Evolutionary conservation across 2,113 vertebrate genomes (phyloP).

Genomic region (Aplodontia rufa): DNA sequence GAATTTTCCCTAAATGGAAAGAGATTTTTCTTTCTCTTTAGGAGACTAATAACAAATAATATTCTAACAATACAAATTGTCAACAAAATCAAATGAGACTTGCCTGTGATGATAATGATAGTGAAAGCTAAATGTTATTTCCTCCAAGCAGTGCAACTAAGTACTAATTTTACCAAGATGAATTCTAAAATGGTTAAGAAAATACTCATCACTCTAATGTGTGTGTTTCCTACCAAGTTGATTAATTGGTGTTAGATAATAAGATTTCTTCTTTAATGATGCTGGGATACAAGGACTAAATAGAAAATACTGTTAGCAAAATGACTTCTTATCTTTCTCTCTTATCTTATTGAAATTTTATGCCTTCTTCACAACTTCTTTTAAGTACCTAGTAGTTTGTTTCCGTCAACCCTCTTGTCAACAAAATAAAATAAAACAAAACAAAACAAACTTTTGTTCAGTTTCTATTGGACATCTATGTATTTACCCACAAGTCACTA

Average conservation of each 20-base stretch:
- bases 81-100: constrained; percentile 28
- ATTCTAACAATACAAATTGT: constrained; percentile 48
- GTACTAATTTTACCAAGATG: constrained; percentile 49
- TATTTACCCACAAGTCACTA: not conserved
- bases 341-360: constrained; percentile 2
- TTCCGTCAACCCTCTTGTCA: not conserved
- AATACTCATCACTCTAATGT: constrained; percentile 22
- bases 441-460: not conserved
- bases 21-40: not conserved
- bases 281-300: not conserved
- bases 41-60: not conserved
- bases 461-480: not conserved
- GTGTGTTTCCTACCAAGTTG: constrained; percentile 11
- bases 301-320: not conserved
- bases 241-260: constrained; percentile 34
- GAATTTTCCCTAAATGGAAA: not conserved
- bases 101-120: constrained; percentile 29
- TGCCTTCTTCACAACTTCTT: not conserved
- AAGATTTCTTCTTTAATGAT: not conserved
- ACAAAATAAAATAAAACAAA: too few relatives aligned
- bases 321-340: not conserved
- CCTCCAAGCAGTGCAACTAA: not conserved
- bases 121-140: constrained; percentile 50
- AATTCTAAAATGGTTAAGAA: constrained; percentile 50
- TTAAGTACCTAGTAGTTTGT: not conserved